Percentiles rank a stretch among this genome's conserved stretches.
Evolutionary conservation across 2,888 invertebrate species (phyloP).

Genomic region (Panopea generosa): DNA sequence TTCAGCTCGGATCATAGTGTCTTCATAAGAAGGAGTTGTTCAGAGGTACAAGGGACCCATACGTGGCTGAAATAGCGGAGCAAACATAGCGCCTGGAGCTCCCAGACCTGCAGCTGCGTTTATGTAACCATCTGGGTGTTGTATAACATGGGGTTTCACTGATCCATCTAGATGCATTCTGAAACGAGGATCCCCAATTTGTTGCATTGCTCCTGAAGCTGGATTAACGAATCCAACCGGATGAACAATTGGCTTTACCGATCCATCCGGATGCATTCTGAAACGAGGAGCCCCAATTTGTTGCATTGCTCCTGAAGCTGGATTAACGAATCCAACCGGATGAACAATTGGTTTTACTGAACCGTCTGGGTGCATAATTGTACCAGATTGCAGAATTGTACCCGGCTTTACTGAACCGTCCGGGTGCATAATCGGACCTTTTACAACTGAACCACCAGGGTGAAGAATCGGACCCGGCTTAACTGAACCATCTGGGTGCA

Average conservation of each 20-base stretch:
- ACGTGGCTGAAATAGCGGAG: too few relatives aligned
- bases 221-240: background rate
- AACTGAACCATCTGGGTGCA: conserved; percentile 2
- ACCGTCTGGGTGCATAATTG: conserved; percentile 3
- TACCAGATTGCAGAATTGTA: background rate
- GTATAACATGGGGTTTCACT: background rate
- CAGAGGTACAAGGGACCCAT: too few relatives aligned
- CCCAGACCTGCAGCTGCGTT: too few relatives aligned
- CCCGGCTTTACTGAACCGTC: conserved; percentile 7
- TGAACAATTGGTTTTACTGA: background rate
- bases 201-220: too few relatives aligned
- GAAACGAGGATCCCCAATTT: too few relatives aligned
- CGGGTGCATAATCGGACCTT: background rate
- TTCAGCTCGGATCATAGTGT: too few relatives aligned
- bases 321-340: background rate
- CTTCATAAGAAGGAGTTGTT: too few relatives aligned
- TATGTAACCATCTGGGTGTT: conserved; percentile 4
- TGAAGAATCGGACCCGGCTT: background rate
- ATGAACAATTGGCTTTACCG: background rate
- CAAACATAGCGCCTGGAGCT: too few relatives aligned
- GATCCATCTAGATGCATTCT: background rate
- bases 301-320: too few relatives aligned
- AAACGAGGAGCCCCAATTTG: too few relatives aligned
- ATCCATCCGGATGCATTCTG: conserved; percentile 4
- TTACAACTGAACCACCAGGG: background rate